These are phyloP conservation scores for Tryphoninae sp. DNA, from an alignment of 2,888 invertebrate genomes.

Conservation along the genomic window DNA sequence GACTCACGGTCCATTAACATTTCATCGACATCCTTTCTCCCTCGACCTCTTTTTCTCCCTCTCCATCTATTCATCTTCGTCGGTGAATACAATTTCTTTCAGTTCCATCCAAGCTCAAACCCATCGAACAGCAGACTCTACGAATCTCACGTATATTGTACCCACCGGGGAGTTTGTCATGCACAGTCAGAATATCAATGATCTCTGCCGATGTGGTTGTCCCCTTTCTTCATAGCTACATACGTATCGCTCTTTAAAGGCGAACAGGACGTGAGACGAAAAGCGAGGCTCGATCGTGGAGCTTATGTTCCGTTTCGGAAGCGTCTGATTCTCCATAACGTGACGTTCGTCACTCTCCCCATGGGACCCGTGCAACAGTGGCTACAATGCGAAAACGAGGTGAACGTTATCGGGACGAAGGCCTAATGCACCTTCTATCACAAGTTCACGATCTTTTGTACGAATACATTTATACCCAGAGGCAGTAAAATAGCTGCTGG, in stretches of 20 bases:
- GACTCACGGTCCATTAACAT: slow-evolving; percentile 33
- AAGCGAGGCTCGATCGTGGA: slow-evolving; percentile 35
- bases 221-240: slow-evolving; percentile 34
- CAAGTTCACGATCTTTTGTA: slow-evolving; percentile 49
- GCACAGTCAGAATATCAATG: slow-evolving; percentile 54
- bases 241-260: slow-evolving; percentile 41
- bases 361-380: slow-evolving; percentile 32
- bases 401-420: slow-evolving; percentile 62
- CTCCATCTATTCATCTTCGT: slow-evolving; percentile 20
- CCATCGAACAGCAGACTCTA: slow-evolving; percentile 26
- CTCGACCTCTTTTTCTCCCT: not conserved
- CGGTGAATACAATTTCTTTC: slow-evolving; percentile 37
- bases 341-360: slow-evolving; percentile 35
- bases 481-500: slow-evolving; percentile 24
- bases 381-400: slow-evolving; percentile 41
- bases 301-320: slow-evolving; percentile 26
- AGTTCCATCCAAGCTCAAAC: slow-evolving; percentile 24
- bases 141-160: slow-evolving; percentile 45
- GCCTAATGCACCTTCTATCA: slow-evolving; percentile 68
- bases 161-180: not conserved
- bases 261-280: slow-evolving; percentile 30
- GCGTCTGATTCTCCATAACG: slow-evolving; percentile 15
- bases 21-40: slow-evolving; percentile 27
- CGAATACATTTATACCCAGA: slow-evolving; percentile 52
- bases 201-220: slow-evolving; percentile 39